phyloP scores from a whole-genome alignment of 2,888 invertebrate genomes.

The Coelogynopora nodosa region DNA sequence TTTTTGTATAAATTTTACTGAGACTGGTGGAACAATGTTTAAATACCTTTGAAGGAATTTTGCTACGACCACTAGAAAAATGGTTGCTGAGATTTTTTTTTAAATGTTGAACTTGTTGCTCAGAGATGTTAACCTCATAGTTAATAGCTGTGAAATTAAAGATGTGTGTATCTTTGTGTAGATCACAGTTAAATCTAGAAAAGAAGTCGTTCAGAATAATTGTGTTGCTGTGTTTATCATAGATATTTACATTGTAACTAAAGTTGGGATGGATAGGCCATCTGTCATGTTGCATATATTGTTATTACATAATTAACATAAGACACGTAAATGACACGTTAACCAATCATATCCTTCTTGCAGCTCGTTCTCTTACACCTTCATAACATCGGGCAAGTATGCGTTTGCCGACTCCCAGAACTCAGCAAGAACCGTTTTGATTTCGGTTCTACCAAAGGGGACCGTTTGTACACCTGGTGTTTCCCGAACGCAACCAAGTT shows the following conservation, averaged over 20 bases:
- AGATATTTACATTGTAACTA: too few relatives aligned
- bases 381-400: constrained; percentile 56
- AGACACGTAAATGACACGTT: not conserved
- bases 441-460: constrained; percentile 54
- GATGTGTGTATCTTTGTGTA: too few relatives aligned
- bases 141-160: not conserved
- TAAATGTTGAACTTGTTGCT: too few relatives aligned
- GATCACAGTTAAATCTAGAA: too few relatives aligned
- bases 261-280: too few relatives aligned
- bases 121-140: not conserved
- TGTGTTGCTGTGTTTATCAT: too few relatives aligned
- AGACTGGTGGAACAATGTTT: too few relatives aligned
- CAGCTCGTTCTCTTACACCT: constrained; percentile 56
- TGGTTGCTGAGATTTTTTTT: not conserved
- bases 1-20: too few relatives aligned
- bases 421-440: constrained; percentile 52
- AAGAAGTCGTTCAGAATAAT: too few relatives aligned
- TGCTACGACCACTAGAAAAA: not conserved
- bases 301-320: not conserved
- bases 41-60: not conserved
- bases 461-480: constrained; percentile 52
- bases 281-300: too few relatives aligned
- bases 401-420: constrained; percentile 57
- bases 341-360: too few relatives aligned
- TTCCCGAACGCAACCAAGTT: constrained; percentile 52